Evolutionary conservation across 2,797 vertebrate genomes (phyloP).

Genomic region (Oryzias sinensis): DNA sequence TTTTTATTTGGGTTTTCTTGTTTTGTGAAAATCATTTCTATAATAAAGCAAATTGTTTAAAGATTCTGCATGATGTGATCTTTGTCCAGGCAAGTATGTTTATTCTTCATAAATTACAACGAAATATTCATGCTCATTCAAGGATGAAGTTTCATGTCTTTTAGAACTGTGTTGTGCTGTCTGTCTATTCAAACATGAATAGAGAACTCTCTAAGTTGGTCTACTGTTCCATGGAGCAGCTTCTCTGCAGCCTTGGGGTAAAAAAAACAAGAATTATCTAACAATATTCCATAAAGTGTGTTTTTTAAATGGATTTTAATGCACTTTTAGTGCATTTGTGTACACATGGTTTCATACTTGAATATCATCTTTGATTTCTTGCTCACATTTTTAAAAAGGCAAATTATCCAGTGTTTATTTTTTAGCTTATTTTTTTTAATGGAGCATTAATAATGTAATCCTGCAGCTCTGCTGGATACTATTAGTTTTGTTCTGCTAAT

Average conservation of each 20-base stretch:
- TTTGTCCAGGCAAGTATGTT: neutral
- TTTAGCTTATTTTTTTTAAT: constrained; percentile 16
- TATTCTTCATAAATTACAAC: neutral
- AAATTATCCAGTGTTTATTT: constrained; percentile 4
- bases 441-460: constrained; percentile 15
- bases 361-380: constrained; percentile 16
- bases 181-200: constrained; percentile 5
- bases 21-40: constrained; percentile 11
- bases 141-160: constrained; percentile 16
- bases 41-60: neutral
- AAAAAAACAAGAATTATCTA: too few species aligned
- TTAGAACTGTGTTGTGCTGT: constrained; percentile 17
- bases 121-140: constrained; percentile 4
- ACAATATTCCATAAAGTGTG: too few species aligned
- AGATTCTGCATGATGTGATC: neutral
- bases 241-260: too few species aligned
- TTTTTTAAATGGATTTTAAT: too few species aligned
- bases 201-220: too few species aligned
- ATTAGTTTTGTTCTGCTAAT: neutral
- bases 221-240: neutral
- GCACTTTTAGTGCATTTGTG: neutral
- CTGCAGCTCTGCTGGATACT: constrained; percentile 2
- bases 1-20: constrained; percentile 50
- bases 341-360: constrained; percentile 27
- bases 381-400: constrained; percentile 2